Base-by-base conservation (phyloP, 2,888 invertebrate species). In the Eremobia ochroleuca region DNA sequence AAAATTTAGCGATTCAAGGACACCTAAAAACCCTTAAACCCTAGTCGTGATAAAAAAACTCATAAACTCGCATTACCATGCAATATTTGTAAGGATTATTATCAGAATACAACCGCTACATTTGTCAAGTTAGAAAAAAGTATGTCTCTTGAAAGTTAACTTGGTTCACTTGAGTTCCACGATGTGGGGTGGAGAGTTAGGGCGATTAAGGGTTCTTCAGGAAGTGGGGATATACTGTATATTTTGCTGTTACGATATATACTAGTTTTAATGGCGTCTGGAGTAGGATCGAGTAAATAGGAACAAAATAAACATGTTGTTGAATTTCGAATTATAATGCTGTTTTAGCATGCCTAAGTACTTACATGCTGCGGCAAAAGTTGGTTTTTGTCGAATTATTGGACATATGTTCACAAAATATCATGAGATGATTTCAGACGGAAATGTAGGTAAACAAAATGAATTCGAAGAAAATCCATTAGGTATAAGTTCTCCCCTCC, bases 191-290 rank as follows among this genome's bases (percentile, higher is more conserved):
- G 80, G 66, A 83, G 87, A 79, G 87, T 84, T 62, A 66, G 87
- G 87, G 73, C 73, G 85, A 83, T 83, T 83, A 83, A 84, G 83
- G 87, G 83, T 62, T 55, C 85, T 83, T 37, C 34, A 68, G 73
- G 61, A 86, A 79, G 79, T 55, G 40, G 46, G 59, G 34, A 79
- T 70, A 64, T 40, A 25, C 71, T 79, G 46, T 86, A 73, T 70
- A 68, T 71, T 70, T 79, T 49, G 59, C 46, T 84, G 49, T 84
- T 70, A 25, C 46, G 52, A 65, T 78, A 68, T 64, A 77, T 52
- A 77, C 49, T 49, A 67, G 70, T 61, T 83, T 71, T 73, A 73
- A 83, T 84, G 70, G 67, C 61, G 67, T 71, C 70, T 73, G 34
- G 18, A 79, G 59, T 64, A 4, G 28, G 0, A 13, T 52, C 25